These are phyloP conservation scores for Agriopis aurantiaria DNA, from an alignment of 2,888 invertebrate genomes.

Conservation along the genomic window DNA sequence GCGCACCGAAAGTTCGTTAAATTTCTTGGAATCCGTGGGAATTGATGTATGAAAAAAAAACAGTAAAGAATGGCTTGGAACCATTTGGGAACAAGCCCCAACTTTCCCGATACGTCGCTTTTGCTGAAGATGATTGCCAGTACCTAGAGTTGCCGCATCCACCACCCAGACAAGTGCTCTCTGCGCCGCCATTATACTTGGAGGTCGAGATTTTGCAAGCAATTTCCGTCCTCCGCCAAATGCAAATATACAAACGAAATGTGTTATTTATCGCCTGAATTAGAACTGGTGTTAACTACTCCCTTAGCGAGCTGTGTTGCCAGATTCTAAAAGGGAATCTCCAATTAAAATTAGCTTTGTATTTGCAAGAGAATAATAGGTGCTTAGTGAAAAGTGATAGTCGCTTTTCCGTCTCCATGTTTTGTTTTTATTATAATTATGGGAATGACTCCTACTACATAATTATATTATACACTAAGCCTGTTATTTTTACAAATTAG, in stretches of 20 bases:
- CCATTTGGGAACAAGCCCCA: too few relatives aligned
- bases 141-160: conserved; percentile 16
- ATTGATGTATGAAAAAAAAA: too few relatives aligned
- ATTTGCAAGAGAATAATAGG: background rate
- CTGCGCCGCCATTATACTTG: conserved; percentile 53
- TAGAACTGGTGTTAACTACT: conserved; percentile 69
- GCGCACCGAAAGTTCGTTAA: too few relatives aligned
- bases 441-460: too few relatives aligned
- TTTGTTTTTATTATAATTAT: too few relatives aligned
- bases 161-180: background rate
- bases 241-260: conserved; percentile 81
- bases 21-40: too few relatives aligned
- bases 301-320: conserved; percentile 31
- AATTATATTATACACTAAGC: too few relatives aligned
- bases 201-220: conserved; percentile 76
- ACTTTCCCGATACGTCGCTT: too few relatives aligned
- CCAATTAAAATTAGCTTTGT: conserved; percentile 9
- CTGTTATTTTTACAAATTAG: too few relatives aligned
- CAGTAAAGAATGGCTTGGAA: too few relatives aligned
- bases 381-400: background rate
- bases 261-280: conserved; percentile 81
- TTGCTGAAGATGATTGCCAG: too few relatives aligned
- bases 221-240: conserved; percentile 77
- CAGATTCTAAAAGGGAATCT: conserved; percentile 15
- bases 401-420: background rate